These are phyloP conservation scores for Epinotia bilunana DNA, from an alignment of 2,888 invertebrate genomes.

Conservation along the genomic window DNA sequence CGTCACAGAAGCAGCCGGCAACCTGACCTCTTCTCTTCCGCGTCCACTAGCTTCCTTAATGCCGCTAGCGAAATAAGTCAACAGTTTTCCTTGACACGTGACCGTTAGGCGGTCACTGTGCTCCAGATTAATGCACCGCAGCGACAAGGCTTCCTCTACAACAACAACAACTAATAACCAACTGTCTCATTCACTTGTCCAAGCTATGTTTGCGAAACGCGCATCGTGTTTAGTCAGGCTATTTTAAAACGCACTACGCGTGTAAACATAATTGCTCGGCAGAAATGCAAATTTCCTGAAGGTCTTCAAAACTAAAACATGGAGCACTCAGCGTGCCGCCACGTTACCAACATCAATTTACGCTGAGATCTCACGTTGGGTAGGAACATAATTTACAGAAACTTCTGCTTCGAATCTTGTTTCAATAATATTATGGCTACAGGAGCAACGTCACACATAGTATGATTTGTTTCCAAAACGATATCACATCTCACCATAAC, in stretches of 20 bases:
- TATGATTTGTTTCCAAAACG: conserved; percentile 26
- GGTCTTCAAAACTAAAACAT: conserved; percentile 15
- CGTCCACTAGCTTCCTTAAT: conserved; percentile 22
- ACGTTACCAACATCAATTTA: conserved; percentile 12
- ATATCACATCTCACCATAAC: conserved; percentile 29
- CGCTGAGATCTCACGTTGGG: conserved; percentile 20
- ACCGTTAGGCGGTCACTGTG: conserved; percentile 21
- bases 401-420: conserved; percentile 23
- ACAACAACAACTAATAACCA: conserved; percentile 21
- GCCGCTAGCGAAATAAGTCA: conserved; percentile 31
- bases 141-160: conserved; percentile 21
- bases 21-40: conserved; percentile 31
- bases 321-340: conserved; percentile 16
- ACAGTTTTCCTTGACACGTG: conserved; percentile 37
- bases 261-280: conserved; percentile 50
- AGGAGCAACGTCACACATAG: conserved; percentile 21
- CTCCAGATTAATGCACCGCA: conserved; percentile 17
- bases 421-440: conserved; percentile 38
- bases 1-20: neutral
- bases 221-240: conserved; percentile 33
- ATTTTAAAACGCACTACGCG: conserved; percentile 49
- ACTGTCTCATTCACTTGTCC: conserved; percentile 36
- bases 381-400: conserved; percentile 33
- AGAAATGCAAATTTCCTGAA: conserved; percentile 21
- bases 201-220: conserved; percentile 43